Base-by-base conservation (phyloP, 2,888 invertebrate species). In the Amphipyra tragopoginis region DNA sequence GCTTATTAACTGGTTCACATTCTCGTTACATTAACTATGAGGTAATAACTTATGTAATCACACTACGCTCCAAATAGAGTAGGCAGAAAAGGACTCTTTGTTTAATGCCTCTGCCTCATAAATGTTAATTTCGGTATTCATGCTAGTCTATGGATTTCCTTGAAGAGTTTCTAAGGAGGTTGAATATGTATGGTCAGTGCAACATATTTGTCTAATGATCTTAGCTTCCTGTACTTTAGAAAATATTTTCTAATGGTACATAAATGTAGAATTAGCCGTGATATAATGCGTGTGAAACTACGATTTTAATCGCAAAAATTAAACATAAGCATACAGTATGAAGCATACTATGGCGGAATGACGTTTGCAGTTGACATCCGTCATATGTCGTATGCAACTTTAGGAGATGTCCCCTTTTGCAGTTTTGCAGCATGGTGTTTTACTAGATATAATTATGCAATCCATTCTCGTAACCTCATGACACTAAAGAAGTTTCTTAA, bases 1-100 rank as follows among this genome's bases (percentile, higher is more conserved):
- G 55, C 40, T 58, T 59, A 73, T 40, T 67, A 75, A 67, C 69
- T 72, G 51, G 72, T 75, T 66, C 58, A 72, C 72, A 72, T 75
- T 68, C 65, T 52, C 47, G 62, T 65, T 56, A 64, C 49, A 69
- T 66, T 72, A 52, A 60, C 58, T 38, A 64, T 76, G 71, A 64
- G 38, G 64, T 67, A 71, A 76, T 59, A 34, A 45, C 33, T 75
- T 77, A 75, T 62, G 62, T 62, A 77, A 75, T 77, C 50, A 52
- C 21, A 49, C 39, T 54, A 50, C 40, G 42, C 55, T 49, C 58
- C 55, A 36, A 70, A 70, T 61, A 77, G 33, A 49, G 42, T 29
- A 21, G 44, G 55, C 63, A 53, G 51, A 57, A 59, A 59, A 74
- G 75, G 66, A 74, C 63, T 59, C 66, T 70, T 74, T 77, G 63